phyloP scores from a whole-genome alignment of 2,797 vertebrate genomes.

The Scolopax rusticola region DNA sequence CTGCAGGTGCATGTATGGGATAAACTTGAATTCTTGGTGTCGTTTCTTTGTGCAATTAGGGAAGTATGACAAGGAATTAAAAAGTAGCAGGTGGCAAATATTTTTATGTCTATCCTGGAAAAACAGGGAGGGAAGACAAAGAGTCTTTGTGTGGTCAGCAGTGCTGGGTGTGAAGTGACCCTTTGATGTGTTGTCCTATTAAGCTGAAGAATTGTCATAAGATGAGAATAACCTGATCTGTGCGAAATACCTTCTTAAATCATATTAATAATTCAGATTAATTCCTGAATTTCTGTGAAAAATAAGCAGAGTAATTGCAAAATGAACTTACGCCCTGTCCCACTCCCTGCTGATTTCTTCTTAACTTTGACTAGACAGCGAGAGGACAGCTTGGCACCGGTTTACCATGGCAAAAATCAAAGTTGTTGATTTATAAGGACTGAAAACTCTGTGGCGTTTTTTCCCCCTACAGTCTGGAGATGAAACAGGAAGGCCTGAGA shows the following conservation, averaged over 20 bases:
- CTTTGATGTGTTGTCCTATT: neutral
- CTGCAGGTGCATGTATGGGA: neutral
- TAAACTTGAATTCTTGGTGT: neutral
- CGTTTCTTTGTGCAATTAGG: neutral
- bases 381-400: neutral
- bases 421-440: constrained; percentile 35
- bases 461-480: neutral
- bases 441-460: constrained; percentile 35
- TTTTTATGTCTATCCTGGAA: neutral
- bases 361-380: neutral
- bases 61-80: neutral
- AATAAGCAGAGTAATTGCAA: neutral
- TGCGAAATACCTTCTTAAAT: neutral
- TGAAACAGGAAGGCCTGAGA: neutral
- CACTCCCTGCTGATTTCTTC: neutral
- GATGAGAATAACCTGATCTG: neutral
- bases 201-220: neutral
- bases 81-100: neutral
- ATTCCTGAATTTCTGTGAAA: neutral
- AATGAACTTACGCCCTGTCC: neutral
- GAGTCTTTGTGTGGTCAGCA: neutral
- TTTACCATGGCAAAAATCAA: neutral
- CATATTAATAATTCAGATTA: constrained; percentile 13
- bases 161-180: neutral
- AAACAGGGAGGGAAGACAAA: neutral